These are phyloP conservation scores for Anadara kagoshimensis DNA, from an alignment of 1,140 invertebrate species.

Conservation along the genomic window DNA sequence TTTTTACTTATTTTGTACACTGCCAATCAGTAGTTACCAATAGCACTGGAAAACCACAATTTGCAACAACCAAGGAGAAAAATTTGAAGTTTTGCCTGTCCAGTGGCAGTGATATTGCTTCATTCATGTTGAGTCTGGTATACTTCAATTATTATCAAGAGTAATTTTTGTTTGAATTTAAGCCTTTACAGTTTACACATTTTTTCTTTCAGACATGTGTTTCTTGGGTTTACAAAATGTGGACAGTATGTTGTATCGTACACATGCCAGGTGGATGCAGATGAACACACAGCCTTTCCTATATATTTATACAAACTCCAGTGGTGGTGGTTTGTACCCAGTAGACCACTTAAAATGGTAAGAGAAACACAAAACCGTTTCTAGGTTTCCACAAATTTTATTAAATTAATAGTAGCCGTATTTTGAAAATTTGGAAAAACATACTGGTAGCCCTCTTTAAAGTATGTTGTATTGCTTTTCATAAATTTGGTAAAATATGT, in stretches of 20 bases:
- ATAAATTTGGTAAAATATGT: no score
- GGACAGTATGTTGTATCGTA: conserved; percentile 94
- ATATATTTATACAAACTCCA: conserved; percentile 78
- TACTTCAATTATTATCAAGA: conserved; percentile 2
- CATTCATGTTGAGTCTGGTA: neutral
- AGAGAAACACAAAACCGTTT: conserved; percentile 5
- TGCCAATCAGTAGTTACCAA: no score
- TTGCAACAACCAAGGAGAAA: no score
- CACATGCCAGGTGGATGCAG: conserved; percentile 79
- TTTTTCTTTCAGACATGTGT: conserved; percentile 83
- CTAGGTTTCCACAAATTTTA: no score
- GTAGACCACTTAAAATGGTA: conserved; percentile 79
- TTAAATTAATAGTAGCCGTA: no score
- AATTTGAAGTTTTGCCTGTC: neutral
- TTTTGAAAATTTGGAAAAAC: no score
- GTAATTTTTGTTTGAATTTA: neutral
- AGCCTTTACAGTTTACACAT: conserved; percentile 1
- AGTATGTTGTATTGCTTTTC: no score
- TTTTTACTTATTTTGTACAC: no score
- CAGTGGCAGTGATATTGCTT: neutral
- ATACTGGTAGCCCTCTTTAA: no score
- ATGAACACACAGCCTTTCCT: conserved; percentile 75
- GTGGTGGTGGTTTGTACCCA: conserved; percentile 83
- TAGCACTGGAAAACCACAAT: no score
- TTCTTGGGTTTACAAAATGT: conserved; percentile 94